Evolutionary conservation across 2,888 invertebrate species (phyloP), one percentile per base, ranked within the genome.

Genomic region (Trichopoda pennipes): DNA sequence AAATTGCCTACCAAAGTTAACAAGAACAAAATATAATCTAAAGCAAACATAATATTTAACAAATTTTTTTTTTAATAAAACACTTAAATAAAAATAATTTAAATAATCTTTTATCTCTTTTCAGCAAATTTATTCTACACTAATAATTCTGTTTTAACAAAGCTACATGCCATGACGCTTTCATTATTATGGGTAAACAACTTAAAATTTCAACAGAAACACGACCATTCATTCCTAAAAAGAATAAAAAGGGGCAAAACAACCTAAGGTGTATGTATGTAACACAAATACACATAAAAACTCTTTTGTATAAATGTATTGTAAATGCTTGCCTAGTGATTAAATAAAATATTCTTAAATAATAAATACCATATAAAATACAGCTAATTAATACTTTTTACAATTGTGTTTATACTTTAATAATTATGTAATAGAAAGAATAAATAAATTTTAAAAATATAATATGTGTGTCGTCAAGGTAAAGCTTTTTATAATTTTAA

Each of bases 271-370:
- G 64, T 49, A 42, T 35, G 17, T 38, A 12, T 16, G 32, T 23
- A 64, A 64, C 14, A 47, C n/a, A 60, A 1, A 49, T 55, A 63
- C 23, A 61, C 53, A 63, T 16, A 61, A 76, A 53, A 23, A 61
- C 14, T 49, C 55, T 75, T 79, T 79, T 79, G 72, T 79, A 79
- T 79, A 79, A 79, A 79, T 73, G 60, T 79, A 79, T 61, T 79
- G 73, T 73, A 79, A 79, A 79, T 79, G 79, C 79, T 79, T 79
- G 79, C 73, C 60, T 77, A 77, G 76, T 47, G 38, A 63, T 58
- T 74, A 64, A 55, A 64, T 2, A 23, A 35, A 56, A 7, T 9
- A 38, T 35, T 42, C 23, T 17, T 21, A 73, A 47, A 21, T 49
- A 55, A 47, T 7, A 61, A 53, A 61, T 17, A 23, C 61, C 56